Percentiles rank a stretch among this genome's conserved stretches.
Evolutionary conservation across 2,113 vertebrate species (phyloP).

Genomic region (Lathamus discolor): DNA sequence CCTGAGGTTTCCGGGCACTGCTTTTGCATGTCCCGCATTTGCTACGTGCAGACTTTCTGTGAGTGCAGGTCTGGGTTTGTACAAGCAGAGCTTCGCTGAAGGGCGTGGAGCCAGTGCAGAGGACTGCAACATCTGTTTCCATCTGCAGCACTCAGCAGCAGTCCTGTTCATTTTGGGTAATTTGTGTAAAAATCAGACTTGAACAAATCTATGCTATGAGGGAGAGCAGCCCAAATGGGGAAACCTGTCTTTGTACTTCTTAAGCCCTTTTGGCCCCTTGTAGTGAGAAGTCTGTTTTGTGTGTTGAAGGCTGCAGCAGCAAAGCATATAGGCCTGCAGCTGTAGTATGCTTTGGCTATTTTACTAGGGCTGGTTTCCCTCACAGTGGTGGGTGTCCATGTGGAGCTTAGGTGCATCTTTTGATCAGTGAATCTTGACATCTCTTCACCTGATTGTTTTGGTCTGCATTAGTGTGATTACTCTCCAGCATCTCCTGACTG

Average conservation of each 20-base stretch:
- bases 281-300: not conserved
- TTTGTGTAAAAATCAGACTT: not conserved
- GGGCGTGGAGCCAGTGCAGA: fast-evolving
- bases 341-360: not conserved
- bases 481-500: not conserved
- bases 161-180: not conserved
- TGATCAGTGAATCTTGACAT: not conserved
- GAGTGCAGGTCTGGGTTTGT: not conserved
- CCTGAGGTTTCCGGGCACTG: not conserved
- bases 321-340: not conserved
- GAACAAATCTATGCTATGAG: not conserved
- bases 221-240: not conserved
- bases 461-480: not conserved
- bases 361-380: not conserved
- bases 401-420: not conserved
- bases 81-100: not conserved
- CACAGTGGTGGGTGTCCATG: not conserved
- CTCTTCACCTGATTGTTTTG: not conserved
- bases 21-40: not conserved
- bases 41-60: not conserved
- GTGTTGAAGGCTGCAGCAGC: not conserved
- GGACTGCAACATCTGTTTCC: not conserved
- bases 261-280: not conserved
- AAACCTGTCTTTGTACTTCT: not conserved
- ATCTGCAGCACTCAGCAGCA: not conserved